Evolutionary conservation across 1,140 invertebrate genomes (phyloP), one percentile per base, ranked within the genome.

Genomic region (Macrobrachium nipponense): DNA sequence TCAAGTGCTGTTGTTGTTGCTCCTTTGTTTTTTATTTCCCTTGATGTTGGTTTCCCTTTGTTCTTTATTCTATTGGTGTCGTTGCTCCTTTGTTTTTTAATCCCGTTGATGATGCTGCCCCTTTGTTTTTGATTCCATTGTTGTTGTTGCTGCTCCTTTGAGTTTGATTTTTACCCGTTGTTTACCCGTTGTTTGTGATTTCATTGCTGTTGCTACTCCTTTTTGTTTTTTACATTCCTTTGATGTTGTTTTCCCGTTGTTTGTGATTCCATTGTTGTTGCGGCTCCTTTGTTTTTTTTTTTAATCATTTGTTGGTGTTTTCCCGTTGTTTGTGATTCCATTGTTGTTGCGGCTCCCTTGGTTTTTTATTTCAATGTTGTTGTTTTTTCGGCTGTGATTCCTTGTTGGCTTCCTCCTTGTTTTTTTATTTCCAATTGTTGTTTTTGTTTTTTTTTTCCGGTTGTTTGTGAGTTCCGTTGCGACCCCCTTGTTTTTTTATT

Each of bases 401-500:
- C 60, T 80, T 36, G 20, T 27, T 62, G 18, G 64, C 5, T 27
- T 76, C 0, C 66, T 66, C 14, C 51, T 62, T 43, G 64, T 2
- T 61, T 36, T 62, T 36, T 64, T 44, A 14, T 36, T 64, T 14
- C n/a, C 27, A 2, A 5, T 80, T 36, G 62, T n/a, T 27, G 27
- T 62, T 59, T 78, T 20, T 20, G 18, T 18, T 20, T 27, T 78
- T 59, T 60, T 27, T 59, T n/a, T 23, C 27, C 44, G 3, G 8
- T n/a, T 75, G 12, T 75, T 44, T 36, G 5, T 75, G 12, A 12
- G n/a, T n/a, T 36, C 27, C 27, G 4, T 27, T 51, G 12, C n/a
- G n/a, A n/a, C n/a, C 61, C 76, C 36, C n/a, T 78, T 20, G 18
- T 18, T 20, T 27, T 78, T 59, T 78, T 59, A 60, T 23, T 78